Base-by-base conservation (phyloP, 2,113 vertebrate species). In the Pachycephala philippinensis region DNA sequence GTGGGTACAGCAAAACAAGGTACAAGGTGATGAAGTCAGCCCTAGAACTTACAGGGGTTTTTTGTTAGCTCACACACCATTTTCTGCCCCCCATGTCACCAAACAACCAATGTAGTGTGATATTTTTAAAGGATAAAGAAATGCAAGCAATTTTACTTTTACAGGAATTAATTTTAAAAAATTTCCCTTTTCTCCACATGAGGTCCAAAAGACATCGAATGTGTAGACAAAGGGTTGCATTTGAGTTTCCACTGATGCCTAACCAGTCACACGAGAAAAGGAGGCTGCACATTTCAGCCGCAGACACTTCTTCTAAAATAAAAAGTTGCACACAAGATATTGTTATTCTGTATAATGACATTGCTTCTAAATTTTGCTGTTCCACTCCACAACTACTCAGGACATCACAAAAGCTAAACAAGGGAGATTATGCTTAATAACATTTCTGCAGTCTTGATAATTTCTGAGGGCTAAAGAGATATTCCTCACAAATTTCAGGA, bases 1-100 rank as follows among this genome's bases (percentile, higher is more conserved):
- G 4, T 52, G 3, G 14, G 37, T 45, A 52, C 18, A 61, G 28
- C 16, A 72, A 57, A 66, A n/a, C 2, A 30, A 45, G 21, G 33
- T 40, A 20, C 5, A 59, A 77, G 16, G 16, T 23, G 52, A 15
- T n/a, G 9, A 27, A 59, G 24, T 70, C 39, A 37, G 56, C 45
- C 15, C 8, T 56, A 53, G 7, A 4, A 77, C 10, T 53, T 49
- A 35, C 1, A 15, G 3, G 6, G 1, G 0, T 20, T 42, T 49
- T 13, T 22, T 30, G 2, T 78, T 57, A 63, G 7, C 8, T 53
- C 15, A 47, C 33, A 64, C 8, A 42, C 11, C 3, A 22, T 9
- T 49, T 6, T 16, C 28, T 74, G 23, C 7, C 7, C 12, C 9
- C 16, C 24, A 19, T 4, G 7, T 13, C 6, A 21, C 6, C 19